phyloP scores from a whole-genome alignment of 2,888 invertebrate genomes.

The Pyralis farinalis region DNA sequence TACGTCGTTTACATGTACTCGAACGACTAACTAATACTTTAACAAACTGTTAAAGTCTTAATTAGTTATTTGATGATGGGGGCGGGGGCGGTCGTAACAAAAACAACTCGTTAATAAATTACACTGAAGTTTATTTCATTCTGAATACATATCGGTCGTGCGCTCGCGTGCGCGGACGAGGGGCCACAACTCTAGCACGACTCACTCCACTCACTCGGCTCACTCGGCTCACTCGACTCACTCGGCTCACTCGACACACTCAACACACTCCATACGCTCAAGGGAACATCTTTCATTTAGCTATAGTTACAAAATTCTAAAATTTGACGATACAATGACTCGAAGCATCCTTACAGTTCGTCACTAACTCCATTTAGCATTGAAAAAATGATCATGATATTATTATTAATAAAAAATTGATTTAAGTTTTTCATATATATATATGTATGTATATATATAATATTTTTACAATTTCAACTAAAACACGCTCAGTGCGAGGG shows the following conservation, averaged over 20 bases:
- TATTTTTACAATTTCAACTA: slow-evolving; percentile 72
- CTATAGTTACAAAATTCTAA: slow-evolving; percentile 72
- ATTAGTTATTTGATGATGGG: no score
- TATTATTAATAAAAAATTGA: slow-evolving; percentile 68
- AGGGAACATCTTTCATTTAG: slow-evolving; percentile 49
- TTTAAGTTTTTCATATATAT: slow-evolving; percentile 59
- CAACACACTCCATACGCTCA: slow-evolving; percentile 64
- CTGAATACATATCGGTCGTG: slow-evolving; percentile 75
- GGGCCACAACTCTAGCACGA: slow-evolving; percentile 70
- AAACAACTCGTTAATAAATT: slow-evolving; percentile 66
- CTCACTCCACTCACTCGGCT: slow-evolving; percentile 71
- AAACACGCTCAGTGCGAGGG: slow-evolving; percentile 59
- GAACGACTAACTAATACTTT: no score
- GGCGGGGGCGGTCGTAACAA: no score
- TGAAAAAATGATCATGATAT: slow-evolving; percentile 74
- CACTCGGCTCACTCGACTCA: no score
- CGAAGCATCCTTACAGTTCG: slow-evolving; percentile 75
- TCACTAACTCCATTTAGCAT: slow-evolving; percentile 75
- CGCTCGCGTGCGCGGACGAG: no score
- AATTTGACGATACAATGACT: slow-evolving; percentile 73
- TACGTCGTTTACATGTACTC: no score
- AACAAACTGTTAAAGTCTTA: no score
- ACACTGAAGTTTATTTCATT: slow-evolving; percentile 80
- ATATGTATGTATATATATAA: slow-evolving; percentile 36
- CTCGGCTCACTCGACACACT: no score